Conservation (phyloP, 2,888 invertebrate genomes). For the Eurytoma californica region DNA sequence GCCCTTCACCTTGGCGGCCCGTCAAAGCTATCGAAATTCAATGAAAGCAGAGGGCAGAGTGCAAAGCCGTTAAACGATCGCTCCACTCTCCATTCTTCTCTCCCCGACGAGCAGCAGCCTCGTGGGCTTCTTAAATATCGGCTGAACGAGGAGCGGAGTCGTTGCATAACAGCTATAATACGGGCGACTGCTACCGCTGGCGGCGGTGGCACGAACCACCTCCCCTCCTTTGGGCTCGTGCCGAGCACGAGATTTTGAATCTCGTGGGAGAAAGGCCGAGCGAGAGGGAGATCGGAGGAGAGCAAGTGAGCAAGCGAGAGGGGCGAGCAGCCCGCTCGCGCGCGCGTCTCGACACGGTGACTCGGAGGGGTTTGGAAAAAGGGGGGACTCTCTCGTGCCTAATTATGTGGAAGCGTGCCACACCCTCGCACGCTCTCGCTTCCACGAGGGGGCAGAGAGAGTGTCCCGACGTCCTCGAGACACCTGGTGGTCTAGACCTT, state of each 20-base stretch:
- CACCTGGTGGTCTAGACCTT: slow-evolving; percentile 68
- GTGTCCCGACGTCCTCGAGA: slow-evolving; percentile 55
- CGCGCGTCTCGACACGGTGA: slow-evolving; percentile 47
- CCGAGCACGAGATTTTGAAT: slow-evolving; percentile 57
- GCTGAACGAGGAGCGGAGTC: slow-evolving; percentile 54
- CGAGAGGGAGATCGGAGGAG: slow-evolving; percentile 14
- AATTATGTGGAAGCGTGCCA: slow-evolving; percentile 63
- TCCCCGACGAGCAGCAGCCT: background rate
- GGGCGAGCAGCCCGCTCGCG: background rate
- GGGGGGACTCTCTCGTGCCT: slow-evolving; percentile 62
- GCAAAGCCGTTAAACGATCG: slow-evolving; percentile 47
- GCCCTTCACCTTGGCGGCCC: background rate
- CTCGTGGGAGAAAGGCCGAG: slow-evolving; percentile 60
- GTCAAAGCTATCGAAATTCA: background rate
- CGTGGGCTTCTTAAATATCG: slow-evolving; percentile 59
- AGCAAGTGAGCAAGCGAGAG: slow-evolving; percentile 7
- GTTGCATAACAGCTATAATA: slow-evolving; percentile 53
- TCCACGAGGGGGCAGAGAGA: slow-evolving; percentile 11
- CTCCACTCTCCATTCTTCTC: slow-evolving; percentile 25
- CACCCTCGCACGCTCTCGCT: slow-evolving; percentile 56
- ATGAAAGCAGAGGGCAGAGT: slow-evolving; percentile 12
- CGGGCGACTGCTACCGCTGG: slow-evolving; percentile 39
- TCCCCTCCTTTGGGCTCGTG: slow-evolving; percentile 63
- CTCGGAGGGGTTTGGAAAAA: slow-evolving; percentile 54
- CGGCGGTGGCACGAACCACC: slow-evolving; percentile 50